These are phyloP conservation scores for Muscicapa adusta DNA, from an alignment of 2,113 vertebrate species.

Conservation along the genomic window DNA sequence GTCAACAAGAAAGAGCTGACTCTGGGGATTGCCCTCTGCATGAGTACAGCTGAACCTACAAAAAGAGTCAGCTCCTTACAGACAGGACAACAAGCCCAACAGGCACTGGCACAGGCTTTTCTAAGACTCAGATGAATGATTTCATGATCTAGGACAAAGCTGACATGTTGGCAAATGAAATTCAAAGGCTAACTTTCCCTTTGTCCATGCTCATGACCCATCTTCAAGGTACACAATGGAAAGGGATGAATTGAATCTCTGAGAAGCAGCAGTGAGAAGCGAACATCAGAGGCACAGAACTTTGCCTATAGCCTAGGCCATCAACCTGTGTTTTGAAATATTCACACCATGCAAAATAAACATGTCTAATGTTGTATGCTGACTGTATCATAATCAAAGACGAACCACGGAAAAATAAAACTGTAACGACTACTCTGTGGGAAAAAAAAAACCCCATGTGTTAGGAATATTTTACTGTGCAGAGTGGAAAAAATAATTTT, in stretches of 20 bases:
- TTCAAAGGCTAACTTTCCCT: not conserved
- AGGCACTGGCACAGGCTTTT: not conserved
- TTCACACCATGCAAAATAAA: not conserved
- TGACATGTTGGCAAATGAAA: not conserved
- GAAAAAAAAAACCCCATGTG: not conserved
- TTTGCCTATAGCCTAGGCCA: not conserved
- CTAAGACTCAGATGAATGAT: not conserved
- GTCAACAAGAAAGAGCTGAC: not conserved
- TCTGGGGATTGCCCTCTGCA: not conserved
- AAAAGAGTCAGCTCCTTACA: not conserved
- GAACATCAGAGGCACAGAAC: not conserved
- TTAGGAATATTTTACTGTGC: not conserved
- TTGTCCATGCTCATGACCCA: not conserved
- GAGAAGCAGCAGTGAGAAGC: rapidly evolving
- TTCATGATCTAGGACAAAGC: not conserved
- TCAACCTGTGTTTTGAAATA: not conserved
- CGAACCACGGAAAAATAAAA: rapidly evolving
- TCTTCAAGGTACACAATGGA: not conserved
- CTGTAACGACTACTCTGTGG: rapidly evolving
- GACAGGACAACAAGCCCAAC: not conserved
- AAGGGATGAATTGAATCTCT: not conserved
- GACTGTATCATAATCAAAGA: not conserved
- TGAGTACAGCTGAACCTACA: not conserved
- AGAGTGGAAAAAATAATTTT: not conserved
- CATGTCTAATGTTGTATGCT: not conserved